A percentile compares a stretch with the other conserved stretches of the same genome.
Evolutionary conservation across 2,113 vertebrate species (phyloP).

Genomic region (Scomber scombrus): DNA sequence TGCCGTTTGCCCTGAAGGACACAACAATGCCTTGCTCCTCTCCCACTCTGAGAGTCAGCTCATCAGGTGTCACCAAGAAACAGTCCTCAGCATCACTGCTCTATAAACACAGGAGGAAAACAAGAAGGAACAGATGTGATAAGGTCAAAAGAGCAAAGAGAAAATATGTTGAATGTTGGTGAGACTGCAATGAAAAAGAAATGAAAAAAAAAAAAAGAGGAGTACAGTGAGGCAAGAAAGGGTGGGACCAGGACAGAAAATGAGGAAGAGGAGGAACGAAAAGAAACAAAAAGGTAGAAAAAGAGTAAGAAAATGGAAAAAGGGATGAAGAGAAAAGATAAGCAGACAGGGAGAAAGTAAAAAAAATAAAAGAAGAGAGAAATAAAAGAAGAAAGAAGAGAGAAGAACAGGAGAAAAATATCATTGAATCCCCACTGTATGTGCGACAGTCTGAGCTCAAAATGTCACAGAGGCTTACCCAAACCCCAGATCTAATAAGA

Average conservation of each 20-base stretch:
- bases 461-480: slow-evolving; percentile 60
- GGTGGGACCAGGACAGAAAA: background rate
- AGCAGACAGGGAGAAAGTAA: background rate
- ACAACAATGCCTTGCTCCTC: slow-evolving; percentile 87
- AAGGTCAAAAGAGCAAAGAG: background rate
- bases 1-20: slow-evolving; percentile 85
- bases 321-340: background rate
- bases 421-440: slow-evolving; percentile 28
- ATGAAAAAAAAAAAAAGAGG: background rate
- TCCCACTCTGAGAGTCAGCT: slow-evolving; percentile 87
- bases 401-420: slow-evolving; percentile 29
- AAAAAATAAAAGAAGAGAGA: background rate
- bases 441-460: slow-evolving; percentile 35
- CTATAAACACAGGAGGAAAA: slow-evolving; percentile 73
- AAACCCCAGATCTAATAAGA: slow-evolving; percentile 59
- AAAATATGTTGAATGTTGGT: background rate
- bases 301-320: background rate
- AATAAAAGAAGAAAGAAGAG: slow-evolving; percentile 2
- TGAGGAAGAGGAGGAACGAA: background rate
- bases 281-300: slow-evolving; percentile 10
- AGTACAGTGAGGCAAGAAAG: background rate
- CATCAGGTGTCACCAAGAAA: slow-evolving; percentile 90
- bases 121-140: background rate
- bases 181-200: background rate
- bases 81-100: slow-evolving; percentile 78